Evolutionary conservation across 2,113 vertebrate species (phyloP).

Genomic region (Pan troglodytes): NHGRI_mPanTro3-v2.1_pri NC_072407.2:86400001-86400500

Average conservation of each 20-base stretch:
- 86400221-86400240: slow-evolving; percentile 19
- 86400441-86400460: neutral
- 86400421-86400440: slow-evolving; percentile 32
- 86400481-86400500: neutral
- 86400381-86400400: slow-evolving; percentile 23
- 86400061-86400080: neutral
- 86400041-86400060: neutral
- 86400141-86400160: slow-evolving; percentile 4
- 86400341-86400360: slow-evolving; percentile 1
- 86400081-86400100: neutral
- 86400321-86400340: slow-evolving; percentile 51
- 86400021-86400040: neutral
- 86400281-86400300: slow-evolving; percentile 23
- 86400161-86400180: neutral
- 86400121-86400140: slow-evolving; percentile 19
- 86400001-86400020: neutral
- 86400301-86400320: neutral
- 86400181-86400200: slow-evolving; percentile 9
- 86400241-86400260: slow-evolving; percentile 8
- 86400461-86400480: neutral
- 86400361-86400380: slow-evolving; percentile 33
- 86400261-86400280: slow-evolving; percentile 28
- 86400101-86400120: neutral
- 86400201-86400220: slow-evolving; percentile 39
- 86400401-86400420: neutral